These are phyloP conservation scores for Poecile montanus DNA, from an alignment of 2,797 vertebrate genomes.

Conservation along the genomic window DNA sequence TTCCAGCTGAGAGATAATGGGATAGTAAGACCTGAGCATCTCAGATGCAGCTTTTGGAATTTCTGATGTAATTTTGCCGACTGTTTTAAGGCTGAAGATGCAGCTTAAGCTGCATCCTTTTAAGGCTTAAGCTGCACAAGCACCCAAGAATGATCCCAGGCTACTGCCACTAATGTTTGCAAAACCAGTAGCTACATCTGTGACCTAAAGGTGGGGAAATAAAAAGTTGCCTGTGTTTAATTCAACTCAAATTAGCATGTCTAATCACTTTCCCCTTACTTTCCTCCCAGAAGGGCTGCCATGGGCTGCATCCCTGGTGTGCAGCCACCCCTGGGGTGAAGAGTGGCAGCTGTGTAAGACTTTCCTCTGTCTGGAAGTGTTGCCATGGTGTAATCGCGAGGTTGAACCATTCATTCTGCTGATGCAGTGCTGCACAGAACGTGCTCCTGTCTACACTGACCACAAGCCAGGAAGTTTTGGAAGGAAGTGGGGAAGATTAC, in stretches of 20 bases:
- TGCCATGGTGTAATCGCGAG: not conserved
- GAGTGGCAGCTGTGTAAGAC: not conserved
- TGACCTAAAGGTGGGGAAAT: not conserved
- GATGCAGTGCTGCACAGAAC: not conserved
- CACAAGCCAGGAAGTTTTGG: conserved; percentile 52
- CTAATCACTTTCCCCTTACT: not conserved
- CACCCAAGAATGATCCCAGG: not conserved
- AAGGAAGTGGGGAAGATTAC: conserved; percentile 37
- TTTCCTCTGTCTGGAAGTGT: not conserved
- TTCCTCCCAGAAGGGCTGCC: not conserved
- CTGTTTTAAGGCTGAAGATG: not conserved
- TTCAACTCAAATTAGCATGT: not conserved
- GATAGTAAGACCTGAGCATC: not conserved
- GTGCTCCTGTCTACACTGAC: not conserved
- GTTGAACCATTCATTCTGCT: conserved; percentile 24
- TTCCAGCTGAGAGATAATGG: not conserved
- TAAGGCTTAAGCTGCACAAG: not conserved
- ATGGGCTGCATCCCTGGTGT: not conserved
- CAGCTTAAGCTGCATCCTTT: no score
- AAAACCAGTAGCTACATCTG: not conserved
- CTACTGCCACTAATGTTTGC: not conserved
- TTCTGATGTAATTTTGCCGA: not conserved
- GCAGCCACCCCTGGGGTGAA: not conserved
- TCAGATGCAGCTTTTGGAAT: not conserved
- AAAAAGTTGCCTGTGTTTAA: not conserved